Conservation (phyloP, 2,113 vertebrate genomes). For the Rhadina sibilatrix region DNA sequence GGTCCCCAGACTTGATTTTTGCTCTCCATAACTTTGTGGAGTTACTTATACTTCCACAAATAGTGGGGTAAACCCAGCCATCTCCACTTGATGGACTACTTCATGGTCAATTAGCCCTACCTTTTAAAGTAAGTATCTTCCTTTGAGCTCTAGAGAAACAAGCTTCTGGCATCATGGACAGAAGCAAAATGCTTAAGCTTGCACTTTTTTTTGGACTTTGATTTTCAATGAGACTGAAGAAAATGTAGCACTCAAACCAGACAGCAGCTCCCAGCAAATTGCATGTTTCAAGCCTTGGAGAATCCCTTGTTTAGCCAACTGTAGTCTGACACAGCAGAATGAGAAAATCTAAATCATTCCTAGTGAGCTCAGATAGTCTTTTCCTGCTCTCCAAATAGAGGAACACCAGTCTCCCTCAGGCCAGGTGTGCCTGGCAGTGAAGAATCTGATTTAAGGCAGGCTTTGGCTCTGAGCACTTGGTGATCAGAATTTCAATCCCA, state of each 20-base stretch:
- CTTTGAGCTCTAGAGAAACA: background rate
- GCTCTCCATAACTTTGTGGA: background rate
- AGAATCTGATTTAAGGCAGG: rapidly evolving
- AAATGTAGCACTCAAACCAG: background rate
- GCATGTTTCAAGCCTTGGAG: background rate
- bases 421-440: background rate
- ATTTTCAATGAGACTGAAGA: background rate
- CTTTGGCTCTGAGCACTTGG: background rate
- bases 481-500: background rate
- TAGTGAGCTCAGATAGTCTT: background rate
- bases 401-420: background rate
- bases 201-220: background rate
- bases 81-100: background rate
- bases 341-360: background rate
- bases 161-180: background rate
- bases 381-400: background rate
- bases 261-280: background rate
- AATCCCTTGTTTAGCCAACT: background rate
- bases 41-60: background rate
- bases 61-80: background rate
- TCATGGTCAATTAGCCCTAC: background rate
- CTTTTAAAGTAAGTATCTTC: background rate
- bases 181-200: background rate
- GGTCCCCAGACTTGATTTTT: background rate
- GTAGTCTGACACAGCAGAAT: background rate